phyloP scores from a whole-genome alignment of 2,888 invertebrate genomes.

The Punctoribates punctum region DNA sequence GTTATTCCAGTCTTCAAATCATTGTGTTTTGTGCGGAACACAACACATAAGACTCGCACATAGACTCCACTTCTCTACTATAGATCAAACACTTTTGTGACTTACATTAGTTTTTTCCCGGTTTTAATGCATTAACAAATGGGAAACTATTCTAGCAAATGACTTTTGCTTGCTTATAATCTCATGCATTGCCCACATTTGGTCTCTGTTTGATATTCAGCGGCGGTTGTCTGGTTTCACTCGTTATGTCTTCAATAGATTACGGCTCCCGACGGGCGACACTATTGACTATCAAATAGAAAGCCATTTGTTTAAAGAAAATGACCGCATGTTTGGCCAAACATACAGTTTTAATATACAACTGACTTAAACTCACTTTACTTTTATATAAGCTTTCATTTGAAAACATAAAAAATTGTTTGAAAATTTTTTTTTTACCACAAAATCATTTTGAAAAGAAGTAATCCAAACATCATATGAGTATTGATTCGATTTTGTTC shows the following conservation, averaged over 20 bases:
- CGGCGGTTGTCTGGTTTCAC: background rate
- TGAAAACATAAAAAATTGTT: no score
- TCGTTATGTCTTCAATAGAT: background rate
- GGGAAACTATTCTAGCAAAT: slow-evolving; percentile 11
- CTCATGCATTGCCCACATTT: background rate
- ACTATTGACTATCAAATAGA: background rate
- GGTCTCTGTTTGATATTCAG: background rate
- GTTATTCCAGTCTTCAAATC: background rate
- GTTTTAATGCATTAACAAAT: slow-evolving; percentile 25
- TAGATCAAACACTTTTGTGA: background rate
- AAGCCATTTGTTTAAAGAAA: background rate
- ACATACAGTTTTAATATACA: background rate
- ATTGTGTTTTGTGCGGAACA: background rate
- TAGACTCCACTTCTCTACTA: background rate
- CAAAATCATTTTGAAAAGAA: no score
- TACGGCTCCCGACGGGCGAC: background rate
- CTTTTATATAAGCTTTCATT: no score
- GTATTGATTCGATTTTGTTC: no score
- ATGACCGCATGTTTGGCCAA: slow-evolving; percentile 1
- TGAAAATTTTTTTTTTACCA: no score
- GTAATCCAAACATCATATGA: no score
- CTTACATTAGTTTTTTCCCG: background rate
- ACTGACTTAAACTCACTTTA: background rate
- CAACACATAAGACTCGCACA: background rate
- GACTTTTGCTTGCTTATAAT: background rate